phyloP scores from a whole-genome alignment of 2,797 vertebrate species.

The Labroides dimidiatus region DNA sequence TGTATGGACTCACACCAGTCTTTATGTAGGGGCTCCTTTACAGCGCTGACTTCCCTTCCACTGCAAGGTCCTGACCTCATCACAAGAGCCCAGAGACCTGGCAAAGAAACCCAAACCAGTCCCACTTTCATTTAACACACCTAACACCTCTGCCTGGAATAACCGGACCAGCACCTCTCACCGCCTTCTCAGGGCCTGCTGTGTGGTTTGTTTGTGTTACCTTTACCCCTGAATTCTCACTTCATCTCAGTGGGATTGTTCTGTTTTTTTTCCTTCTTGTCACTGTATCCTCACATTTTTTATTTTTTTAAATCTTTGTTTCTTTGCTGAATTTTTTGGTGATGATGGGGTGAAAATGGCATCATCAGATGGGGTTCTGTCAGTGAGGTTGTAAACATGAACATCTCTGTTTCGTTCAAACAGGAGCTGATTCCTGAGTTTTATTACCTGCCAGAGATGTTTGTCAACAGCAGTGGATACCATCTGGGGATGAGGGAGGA shows the following conservation, averaged over 20 bases:
- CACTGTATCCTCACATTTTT: conserved; percentile 24
- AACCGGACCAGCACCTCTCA: conserved; percentile 74
- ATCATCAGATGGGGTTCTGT: conserved; percentile 20
- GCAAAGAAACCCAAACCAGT: conserved; percentile 60
- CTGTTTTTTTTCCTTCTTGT: conserved; percentile 21
- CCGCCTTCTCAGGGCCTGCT: conserved; percentile 61
- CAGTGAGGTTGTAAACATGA: conserved; percentile 16
- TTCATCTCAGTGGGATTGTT: conserved; percentile 50
- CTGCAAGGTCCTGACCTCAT: conserved; percentile 76
- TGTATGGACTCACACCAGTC: conserved; percentile 58
- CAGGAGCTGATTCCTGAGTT: conserved; percentile 98
- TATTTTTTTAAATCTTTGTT: too few species aligned
- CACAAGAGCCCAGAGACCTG: conserved; percentile 69
- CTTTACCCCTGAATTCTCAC: conserved; percentile 72
- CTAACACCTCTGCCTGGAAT: conserved; percentile 75
- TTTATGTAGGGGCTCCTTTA: conserved; percentile 49
- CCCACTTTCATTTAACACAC: conserved; percentile 78
- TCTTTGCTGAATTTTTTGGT: conserved; percentile 25
- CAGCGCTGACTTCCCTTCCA: conserved; percentile 53
- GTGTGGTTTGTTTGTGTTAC: conserved; percentile 76
- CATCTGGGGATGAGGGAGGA: conserved; percentile 93
- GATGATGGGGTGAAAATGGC: conserved; percentile 28
- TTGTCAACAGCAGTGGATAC: conserved; percentile 96
- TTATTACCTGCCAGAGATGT: conserved; percentile 99
- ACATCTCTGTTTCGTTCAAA: conserved; percentile 26